These are phyloP conservation scores for Buathra laborator DNA, from an alignment of 2,888 invertebrate species.

Conservation along the genomic window DNA sequence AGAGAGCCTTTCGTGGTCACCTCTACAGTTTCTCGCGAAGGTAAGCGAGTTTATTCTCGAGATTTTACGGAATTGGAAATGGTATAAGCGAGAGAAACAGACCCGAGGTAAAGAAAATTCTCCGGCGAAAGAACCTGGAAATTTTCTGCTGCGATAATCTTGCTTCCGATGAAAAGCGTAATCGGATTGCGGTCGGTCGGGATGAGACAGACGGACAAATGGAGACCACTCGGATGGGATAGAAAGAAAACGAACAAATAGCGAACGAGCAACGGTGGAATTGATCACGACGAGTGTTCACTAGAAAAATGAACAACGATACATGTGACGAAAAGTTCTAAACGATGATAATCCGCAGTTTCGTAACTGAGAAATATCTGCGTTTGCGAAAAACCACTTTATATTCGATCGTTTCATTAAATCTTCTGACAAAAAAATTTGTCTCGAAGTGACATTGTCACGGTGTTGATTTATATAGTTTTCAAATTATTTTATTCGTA, in stretches of 20 bases:
- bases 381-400: not conserved
- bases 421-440: not conserved
- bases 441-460: not conserved
- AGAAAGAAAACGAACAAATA: slow-evolving; percentile 14
- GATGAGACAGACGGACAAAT: slow-evolving; percentile 25
- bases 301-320: not conserved
- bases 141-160: slow-evolving; percentile 40
- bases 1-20: slow-evolving; percentile 35
- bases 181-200: slow-evolving; percentile 47
- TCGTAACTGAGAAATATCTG: not conserved
- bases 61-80: slow-evolving; percentile 14
- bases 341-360: not conserved
- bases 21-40: slow-evolving; percentile 39
- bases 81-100: slow-evolving; percentile 1
- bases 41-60: slow-evolving; percentile 22
- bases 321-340: not conserved
- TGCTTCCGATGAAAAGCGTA: slow-evolving; percentile 43
- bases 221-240: not conserved
- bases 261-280: not conserved
- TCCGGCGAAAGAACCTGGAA: slow-evolving; percentile 32
- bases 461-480: not conserved
- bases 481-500: not conserved
- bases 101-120: not conserved
- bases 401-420: not conserved
- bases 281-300: not conserved